Evolutionary conservation across 2,797 vertebrate species (phyloP).

Genomic region (Liasis olivaceus): DNA sequence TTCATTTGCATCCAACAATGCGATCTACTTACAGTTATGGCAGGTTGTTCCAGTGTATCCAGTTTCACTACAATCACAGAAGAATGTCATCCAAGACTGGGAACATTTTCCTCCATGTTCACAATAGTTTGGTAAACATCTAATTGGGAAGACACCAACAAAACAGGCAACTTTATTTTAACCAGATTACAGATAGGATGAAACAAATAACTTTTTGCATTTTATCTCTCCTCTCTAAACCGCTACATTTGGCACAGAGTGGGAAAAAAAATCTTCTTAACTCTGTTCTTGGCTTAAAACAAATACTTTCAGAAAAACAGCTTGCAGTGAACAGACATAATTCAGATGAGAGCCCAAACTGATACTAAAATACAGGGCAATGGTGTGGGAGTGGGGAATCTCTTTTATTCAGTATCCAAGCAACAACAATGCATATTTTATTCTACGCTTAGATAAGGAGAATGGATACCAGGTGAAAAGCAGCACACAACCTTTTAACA

Average conservation of each 20-base stretch:
- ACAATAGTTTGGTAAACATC: slow-evolving; percentile 94
- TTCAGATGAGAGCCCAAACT: slow-evolving; percentile 8
- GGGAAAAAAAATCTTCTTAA: slow-evolving; percentile 14
- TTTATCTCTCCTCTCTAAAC: background rate
- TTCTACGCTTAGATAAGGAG: slow-evolving; percentile 5
- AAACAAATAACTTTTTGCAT: background rate
- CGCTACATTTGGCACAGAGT: background rate
- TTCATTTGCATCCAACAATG: background rate
- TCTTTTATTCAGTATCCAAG: slow-evolving; percentile 13
- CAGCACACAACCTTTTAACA: slow-evolving; percentile 34
- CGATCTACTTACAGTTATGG: slow-evolving; percentile 88
- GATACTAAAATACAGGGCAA: slow-evolving; percentile 14
- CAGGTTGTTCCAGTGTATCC: slow-evolving; percentile 91
- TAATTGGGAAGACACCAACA: slow-evolving; percentile 62
- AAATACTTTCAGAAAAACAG: slow-evolving; percentile 20
- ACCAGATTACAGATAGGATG: background rate
- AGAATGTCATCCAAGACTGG: slow-evolving; percentile 91
- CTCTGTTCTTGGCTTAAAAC: background rate
- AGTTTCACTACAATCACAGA: slow-evolving; percentile 88
- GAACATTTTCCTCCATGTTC: slow-evolving; percentile 91
- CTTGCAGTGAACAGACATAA: background rate
- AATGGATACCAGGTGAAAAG: slow-evolving; percentile 32
- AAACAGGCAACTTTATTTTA: slow-evolving; percentile 9
- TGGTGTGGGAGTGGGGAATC: background rate
- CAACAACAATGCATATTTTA: slow-evolving; percentile 34